Evolutionary conservation across 2,888 invertebrate genomes (phyloP).

Genomic region (Cynaeus angustus): DNA sequence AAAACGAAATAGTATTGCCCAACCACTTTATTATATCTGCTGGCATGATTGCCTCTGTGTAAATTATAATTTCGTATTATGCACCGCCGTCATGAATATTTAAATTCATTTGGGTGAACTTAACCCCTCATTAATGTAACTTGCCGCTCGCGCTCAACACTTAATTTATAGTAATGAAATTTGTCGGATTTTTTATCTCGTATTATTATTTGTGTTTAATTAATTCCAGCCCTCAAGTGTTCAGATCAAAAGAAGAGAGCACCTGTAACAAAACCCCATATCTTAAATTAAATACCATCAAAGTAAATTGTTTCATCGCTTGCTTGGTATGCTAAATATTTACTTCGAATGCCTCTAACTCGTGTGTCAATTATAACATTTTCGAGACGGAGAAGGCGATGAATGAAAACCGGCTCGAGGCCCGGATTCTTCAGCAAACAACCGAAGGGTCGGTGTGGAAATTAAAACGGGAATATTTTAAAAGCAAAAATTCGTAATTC

Average conservation of each 20-base stretch:
- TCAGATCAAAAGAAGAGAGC: constrained; percentile 45
- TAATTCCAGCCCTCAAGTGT: constrained; percentile 48
- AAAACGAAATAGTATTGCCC: constrained; percentile 19
- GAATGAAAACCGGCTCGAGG: constrained; percentile 17
- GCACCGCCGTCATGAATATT: constrained; percentile 60
- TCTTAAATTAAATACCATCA: constrained; percentile 53
- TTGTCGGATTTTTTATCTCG: constrained; percentile 36
- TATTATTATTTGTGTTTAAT: constrained; percentile 51
- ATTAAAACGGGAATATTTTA: constrained; percentile 26
- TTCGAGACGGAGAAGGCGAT: constrained; percentile 21
- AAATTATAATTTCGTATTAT: constrained; percentile 62
- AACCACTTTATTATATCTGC: constrained; percentile 60
- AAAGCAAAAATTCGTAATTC: constrained; percentile 28
- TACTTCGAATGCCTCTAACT: constrained; percentile 50
- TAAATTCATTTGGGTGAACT: constrained; percentile 54
- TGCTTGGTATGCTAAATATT: constrained; percentile 54
- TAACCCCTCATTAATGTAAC: constrained; percentile 34
- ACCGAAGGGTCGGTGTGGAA: constrained; percentile 33
- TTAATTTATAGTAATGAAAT: constrained; percentile 43
- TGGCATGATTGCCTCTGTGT: constrained; percentile 58
- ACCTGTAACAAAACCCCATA: constrained; percentile 53
- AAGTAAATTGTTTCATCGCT: constrained; percentile 55
- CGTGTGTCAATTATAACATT: constrained; percentile 54
- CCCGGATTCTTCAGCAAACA: constrained; percentile 30
- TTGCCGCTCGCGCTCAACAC: constrained; percentile 35